phyloP scores from a whole-genome alignment of 2,888 invertebrate species.

The Drosophila cognata region DNA sequence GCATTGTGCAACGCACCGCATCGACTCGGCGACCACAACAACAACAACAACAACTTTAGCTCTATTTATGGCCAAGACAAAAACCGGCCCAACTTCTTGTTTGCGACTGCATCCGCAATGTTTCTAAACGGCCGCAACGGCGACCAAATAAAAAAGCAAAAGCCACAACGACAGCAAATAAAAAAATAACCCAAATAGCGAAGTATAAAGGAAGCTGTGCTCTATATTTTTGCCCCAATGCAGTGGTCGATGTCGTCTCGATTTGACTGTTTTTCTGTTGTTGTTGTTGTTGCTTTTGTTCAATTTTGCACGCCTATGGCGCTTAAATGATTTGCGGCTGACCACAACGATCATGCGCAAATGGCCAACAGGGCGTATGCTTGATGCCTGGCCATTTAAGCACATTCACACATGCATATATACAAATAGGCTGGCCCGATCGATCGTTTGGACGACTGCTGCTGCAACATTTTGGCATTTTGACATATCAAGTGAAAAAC shows the following conservation, averaged over 20 bases:
- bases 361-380: constrained; percentile 73
- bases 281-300: constrained; percentile 6
- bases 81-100: constrained; percentile 76
- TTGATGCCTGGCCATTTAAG: constrained; percentile 49
- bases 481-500: constrained; percentile 77
- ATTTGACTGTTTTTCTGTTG: constrained; percentile 14
- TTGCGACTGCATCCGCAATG: constrained; percentile 74
- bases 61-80: constrained; percentile 73
- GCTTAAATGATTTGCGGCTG: constrained; percentile 73
- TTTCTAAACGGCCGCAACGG: constrained; percentile 65
- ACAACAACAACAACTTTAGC: constrained; percentile 37
- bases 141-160: constrained; percentile 38
- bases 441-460: constrained; percentile 20
- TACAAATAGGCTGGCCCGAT: constrained; percentile 34
- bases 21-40: constrained; percentile 33
- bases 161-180: not conserved
- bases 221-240: constrained; percentile 44
- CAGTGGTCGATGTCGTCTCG: constrained; percentile 15
- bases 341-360: constrained; percentile 53
- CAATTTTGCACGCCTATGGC: constrained; percentile 62
- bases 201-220: constrained; percentile 70
- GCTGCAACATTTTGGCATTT: constrained; percentile 63
- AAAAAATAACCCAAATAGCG: constrained; percentile 40
- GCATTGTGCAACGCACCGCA: constrained; percentile 70
- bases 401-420: not conserved